A percentile compares a stretch with the other conserved stretches of the same genome.
phyloP scores from a whole-genome alignment of 1,140 invertebrate genomes.

The Drosophila nasuta region DNA sequence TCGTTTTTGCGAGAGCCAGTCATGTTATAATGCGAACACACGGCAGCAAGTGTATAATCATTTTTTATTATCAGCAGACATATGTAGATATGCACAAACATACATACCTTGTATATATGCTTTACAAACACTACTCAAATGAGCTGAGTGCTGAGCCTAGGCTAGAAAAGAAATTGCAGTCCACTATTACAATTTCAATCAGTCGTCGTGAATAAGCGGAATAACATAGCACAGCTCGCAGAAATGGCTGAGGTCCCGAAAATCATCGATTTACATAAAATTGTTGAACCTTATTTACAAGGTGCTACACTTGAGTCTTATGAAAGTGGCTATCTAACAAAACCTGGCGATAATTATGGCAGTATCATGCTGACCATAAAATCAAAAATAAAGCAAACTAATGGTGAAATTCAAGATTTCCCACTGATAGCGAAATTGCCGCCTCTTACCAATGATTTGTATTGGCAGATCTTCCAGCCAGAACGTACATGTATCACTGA shows the following conservation, averaged over 20 bases:
- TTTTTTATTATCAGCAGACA: constrained; percentile 25
- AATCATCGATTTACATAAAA: constrained; percentile 63
- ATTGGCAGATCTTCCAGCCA: constrained; percentile 86
- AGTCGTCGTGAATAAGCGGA: constrained; percentile 21
- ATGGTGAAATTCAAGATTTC: constrained; percentile 76
- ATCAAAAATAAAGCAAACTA: constrained; percentile 54
- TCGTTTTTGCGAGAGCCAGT: constrained; percentile 10
- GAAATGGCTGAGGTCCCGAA: constrained; percentile 69
- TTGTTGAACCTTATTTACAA: constrained; percentile 67
- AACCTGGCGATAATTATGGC: constrained; percentile 87
- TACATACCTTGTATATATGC: constrained; percentile 4
- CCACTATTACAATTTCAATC: constrained; percentile 32
- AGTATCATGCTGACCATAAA: constrained; percentile 86
- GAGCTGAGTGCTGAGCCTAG: constrained; percentile 5
- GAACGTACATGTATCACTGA: constrained; percentile 87
- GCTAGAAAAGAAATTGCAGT: constrained; percentile 32
- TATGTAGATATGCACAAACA: constrained; percentile 1
- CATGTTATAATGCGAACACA: constrained; percentile 7
- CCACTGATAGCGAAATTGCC: constrained; percentile 87
- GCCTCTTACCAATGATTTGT: constrained; percentile 86
- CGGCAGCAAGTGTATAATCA: constrained; percentile 16
- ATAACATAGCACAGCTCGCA: constrained; percentile 12
- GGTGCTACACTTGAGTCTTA: constrained; percentile 64
- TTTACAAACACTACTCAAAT: not conserved
- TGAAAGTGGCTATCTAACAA: constrained; percentile 83